These are phyloP conservation scores for Cerastis rubricosa DNA, from an alignment of 2,888 invertebrate genomes.

Conservation along the genomic window DNA sequence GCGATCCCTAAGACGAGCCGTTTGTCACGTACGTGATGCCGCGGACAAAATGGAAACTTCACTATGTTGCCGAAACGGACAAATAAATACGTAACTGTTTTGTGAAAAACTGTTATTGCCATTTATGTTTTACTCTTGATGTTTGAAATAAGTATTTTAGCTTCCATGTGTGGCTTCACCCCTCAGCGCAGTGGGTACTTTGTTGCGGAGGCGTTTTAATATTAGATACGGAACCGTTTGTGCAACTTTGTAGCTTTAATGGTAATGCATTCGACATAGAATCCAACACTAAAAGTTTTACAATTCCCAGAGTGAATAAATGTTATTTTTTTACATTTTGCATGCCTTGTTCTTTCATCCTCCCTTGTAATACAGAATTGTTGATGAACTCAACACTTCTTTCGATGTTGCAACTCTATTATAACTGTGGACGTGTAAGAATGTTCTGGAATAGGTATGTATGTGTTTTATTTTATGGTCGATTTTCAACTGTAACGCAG, in stretches of 20 bases:
- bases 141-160: conserved; percentile 54
- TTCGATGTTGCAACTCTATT: conserved; percentile 6
- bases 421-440: background rate
- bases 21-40: conserved; percentile 90
- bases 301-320: conserved; percentile 48
- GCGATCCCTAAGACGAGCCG: conserved; percentile 90
- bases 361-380: conserved; percentile 16
- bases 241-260: conserved; percentile 57
- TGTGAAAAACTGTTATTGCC: conserved; percentile 78
- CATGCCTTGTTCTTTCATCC: conserved; percentile 15
- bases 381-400: conserved; percentile 10
- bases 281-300: conserved; percentile 54
- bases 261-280: conserved; percentile 59
- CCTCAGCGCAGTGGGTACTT: conserved; percentile 20
- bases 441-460: background rate
- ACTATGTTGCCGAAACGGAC: conserved; percentile 85
- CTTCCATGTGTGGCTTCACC: conserved; percentile 21
- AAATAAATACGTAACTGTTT: conserved; percentile 87
- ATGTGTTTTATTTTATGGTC: conserved; percentile 19
- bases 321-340: conserved; percentile 42
- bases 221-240: conserved; percentile 48
- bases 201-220: conserved; percentile 40
- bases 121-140: conserved; percentile 65
- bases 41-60: conserved; percentile 88
- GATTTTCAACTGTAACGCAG: conserved; percentile 26